Percentiles rank a stretch among this genome's conserved stretches.
These are phyloP conservation scores for Drosophila crucigera DNA, from an alignment of 2,888 invertebrate genomes.

Conservation along the genomic window DNA sequence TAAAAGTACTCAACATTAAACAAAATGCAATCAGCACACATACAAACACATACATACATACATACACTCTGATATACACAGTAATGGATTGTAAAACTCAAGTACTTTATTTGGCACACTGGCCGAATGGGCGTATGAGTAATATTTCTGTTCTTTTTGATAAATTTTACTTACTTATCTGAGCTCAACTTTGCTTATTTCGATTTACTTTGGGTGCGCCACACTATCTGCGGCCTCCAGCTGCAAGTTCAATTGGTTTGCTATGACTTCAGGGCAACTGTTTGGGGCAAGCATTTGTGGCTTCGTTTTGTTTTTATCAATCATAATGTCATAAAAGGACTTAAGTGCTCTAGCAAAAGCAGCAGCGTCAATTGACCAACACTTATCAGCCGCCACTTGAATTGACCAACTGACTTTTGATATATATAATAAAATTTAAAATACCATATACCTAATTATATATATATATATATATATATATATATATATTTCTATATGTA, in stretches of 20 bases:
- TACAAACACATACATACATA: neutral
- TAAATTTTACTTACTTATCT: constrained; percentile 36
- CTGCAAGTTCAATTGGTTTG: constrained; percentile 52
- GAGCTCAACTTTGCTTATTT: constrained; percentile 19
- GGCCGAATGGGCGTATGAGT: constrained; percentile 62
- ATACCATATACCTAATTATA: neutral
- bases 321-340: constrained; percentile 17
- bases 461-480: constrained; percentile 1
- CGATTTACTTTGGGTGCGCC: constrained; percentile 1
- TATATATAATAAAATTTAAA: constrained; percentile 4
- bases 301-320: constrained; percentile 37
- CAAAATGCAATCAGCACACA: neutral
- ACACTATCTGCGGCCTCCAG: constrained; percentile 31
- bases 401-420: constrained; percentile 29
- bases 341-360: constrained; percentile 32
- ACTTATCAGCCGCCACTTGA: constrained; percentile 47
- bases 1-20: constrained; percentile 35
- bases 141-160: constrained; percentile 39
- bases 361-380: constrained; percentile 17
- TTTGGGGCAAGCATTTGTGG: constrained; percentile 30
- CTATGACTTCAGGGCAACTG: constrained; percentile 19
- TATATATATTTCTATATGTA: neutral
- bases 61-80: neutral
- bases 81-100: constrained; percentile 37
- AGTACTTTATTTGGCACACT: constrained; percentile 58